phyloP scores from a whole-genome alignment of 1,140 invertebrate genomes.

The Diorhabda sublineata region DNA sequence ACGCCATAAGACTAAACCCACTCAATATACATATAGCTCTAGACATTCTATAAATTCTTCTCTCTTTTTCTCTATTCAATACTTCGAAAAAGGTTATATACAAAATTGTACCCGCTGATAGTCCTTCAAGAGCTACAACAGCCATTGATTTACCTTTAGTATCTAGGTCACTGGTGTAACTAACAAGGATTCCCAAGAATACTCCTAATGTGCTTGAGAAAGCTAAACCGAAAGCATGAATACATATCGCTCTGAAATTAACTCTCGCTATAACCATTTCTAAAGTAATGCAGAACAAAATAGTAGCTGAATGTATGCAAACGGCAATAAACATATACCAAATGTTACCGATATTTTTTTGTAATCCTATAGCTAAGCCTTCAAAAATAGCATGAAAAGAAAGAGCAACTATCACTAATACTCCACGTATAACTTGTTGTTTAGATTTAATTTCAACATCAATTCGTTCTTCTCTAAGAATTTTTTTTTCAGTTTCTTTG shows the following conservation, averaged over 20 bases:
- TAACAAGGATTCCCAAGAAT: slow-evolving; percentile 53
- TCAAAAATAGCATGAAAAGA: slow-evolving; percentile 79
- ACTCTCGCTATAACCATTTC: slow-evolving; percentile 65
- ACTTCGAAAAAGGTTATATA: slow-evolving; percentile 48
- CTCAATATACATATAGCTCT: slow-evolving; percentile 41
- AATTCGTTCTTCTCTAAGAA: neutral
- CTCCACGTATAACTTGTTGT: slow-evolving; percentile 53
- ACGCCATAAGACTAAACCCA: slow-evolving; percentile 43
- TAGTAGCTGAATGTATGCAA: slow-evolving; percentile 71
- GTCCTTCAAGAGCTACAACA: slow-evolving; percentile 42
- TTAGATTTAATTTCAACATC: slow-evolving; percentile 30
- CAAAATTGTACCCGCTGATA: slow-evolving; percentile 45
- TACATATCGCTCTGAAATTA: slow-evolving; percentile 53
- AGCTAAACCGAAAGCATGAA: slow-evolving; percentile 59
- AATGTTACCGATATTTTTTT: slow-evolving; percentile 57
- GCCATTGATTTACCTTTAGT: slow-evolving; percentile 40
- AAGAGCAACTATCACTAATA: slow-evolving; percentile 68
- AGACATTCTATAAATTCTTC: slow-evolving; percentile 37
- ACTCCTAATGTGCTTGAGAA: slow-evolving; percentile 69
- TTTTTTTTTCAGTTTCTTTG: neutral
- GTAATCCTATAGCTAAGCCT: slow-evolving; percentile 75
- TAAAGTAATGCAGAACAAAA: slow-evolving; percentile 65
- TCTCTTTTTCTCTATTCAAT: slow-evolving; percentile 44
- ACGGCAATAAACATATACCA: slow-evolving; percentile 69
- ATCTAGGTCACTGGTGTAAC: slow-evolving; percentile 35